Evolutionary conservation across 2,888 invertebrate genomes (phyloP), one percentile per base, ranked within the genome.

Genomic region (Drosophila anomelani): DNA sequence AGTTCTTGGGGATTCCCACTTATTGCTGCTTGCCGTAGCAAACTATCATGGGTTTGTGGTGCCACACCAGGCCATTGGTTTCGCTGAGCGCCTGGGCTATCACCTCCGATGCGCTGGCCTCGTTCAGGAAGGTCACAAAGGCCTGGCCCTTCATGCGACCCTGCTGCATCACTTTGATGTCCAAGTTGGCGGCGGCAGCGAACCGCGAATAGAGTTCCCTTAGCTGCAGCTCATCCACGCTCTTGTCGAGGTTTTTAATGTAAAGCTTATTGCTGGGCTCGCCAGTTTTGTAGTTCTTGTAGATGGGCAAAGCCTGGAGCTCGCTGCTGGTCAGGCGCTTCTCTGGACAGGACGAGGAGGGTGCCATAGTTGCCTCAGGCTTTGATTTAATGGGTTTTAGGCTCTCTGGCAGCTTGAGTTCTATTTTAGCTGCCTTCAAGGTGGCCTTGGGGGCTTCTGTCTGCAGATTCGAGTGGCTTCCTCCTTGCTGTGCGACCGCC

Each of bases 121-220:
- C 59, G 4, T 78, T 69, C 4, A 54, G 59, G 51, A 92, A 92
- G 0, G 97, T 97, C 0, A 98, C 94, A 94, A 98, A 98, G 1
- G 97, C 98, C 93, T 98, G 98, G 0, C 98, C 98, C 92, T 98
- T 98, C 98, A 98, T 98, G 88, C 97, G 94, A 1, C 98, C 98
- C 92, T 97, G 97, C 90, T 97, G 96, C 98, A 98, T 97, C 15
- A 98, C 94, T 81, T 96, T 94, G 6, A 98, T 95, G 91, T 95
- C 94, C 92, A 95, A 94, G 56, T 94, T 93, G 10, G 83, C 79
- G 8, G 72, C 66, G 4, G 93, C 90, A 4, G 93, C 90, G 89
- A 96, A 98, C 58, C 95, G 93, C 69, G 94, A 95, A 91, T 95
- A 98, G 76, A 98, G 95, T 78, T 94, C 94, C 80, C 95, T 94